Conservation (phyloP, 2,113 vertebrate species). For the Carassius auratus region DNA sequence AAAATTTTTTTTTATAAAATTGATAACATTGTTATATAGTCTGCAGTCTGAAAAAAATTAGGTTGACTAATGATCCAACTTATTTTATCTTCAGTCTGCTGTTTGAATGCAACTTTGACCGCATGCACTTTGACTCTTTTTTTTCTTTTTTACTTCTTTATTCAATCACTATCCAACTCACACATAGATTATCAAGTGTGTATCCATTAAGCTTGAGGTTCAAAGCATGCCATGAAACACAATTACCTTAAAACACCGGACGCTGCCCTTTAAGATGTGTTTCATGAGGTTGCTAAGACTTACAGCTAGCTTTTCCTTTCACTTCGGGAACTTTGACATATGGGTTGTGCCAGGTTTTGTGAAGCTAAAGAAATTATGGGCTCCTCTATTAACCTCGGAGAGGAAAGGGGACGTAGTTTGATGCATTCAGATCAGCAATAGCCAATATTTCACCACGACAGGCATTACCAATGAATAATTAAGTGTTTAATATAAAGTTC, state of each 20-base stretch:
- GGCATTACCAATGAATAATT: slow-evolving; percentile 99
- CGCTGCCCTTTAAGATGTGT: not conserved
- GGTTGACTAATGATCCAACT: slow-evolving; percentile 64
- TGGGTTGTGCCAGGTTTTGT: slow-evolving; percentile 75
- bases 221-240: not conserved
- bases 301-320: slow-evolving; percentile 64
- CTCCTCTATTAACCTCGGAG: slow-evolving; percentile 88
- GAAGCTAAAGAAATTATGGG: slow-evolving; percentile 80
- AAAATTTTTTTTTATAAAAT: too few relatives aligned
- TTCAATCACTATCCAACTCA: slow-evolving; percentile 15
- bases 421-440: too few relatives aligned
- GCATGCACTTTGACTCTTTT: not conserved
- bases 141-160: not conserved
- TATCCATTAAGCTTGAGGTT: slow-evolving; percentile 16
- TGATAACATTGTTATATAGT: not conserved
- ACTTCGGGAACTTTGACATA: slow-evolving; percentile 77
- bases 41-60: slow-evolving; percentile 63
- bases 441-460: too few relatives aligned
- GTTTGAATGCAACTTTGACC: not conserved
- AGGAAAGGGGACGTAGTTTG: slow-evolving; percentile 77
- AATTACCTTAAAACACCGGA: slow-evolving; percentile 23
- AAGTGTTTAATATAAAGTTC: slow-evolving; percentile 93
- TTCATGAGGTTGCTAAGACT: slow-evolving; percentile 34
- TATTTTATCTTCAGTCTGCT: slow-evolving; percentile 65
- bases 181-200: not conserved